Base-by-base conservation (phyloP, 2,113 vertebrate species). In the Varanus komodoensis region DNA sequence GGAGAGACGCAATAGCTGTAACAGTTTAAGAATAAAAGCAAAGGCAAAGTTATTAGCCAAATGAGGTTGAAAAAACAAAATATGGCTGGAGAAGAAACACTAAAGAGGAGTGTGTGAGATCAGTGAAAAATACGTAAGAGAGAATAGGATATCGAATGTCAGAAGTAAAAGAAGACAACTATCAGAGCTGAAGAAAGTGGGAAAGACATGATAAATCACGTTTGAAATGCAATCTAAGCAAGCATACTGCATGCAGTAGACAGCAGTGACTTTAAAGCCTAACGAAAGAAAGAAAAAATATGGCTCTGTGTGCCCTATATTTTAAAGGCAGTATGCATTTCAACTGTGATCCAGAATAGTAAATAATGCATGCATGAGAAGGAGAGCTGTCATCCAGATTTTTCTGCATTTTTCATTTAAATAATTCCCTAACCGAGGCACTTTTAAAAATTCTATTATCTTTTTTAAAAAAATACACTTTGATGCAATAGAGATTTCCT, bases 141-240 rank as follows among this genome's bases (percentile, higher is more conserved):
- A 12, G 61, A 17, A 52, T 7, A 64, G 89, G 25, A 29, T 38
- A 50, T 64, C 68, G 77, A 84, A 90, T 69, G 64, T 27, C 83
- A 44, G 57, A 87, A 75, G 34, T 57, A 25, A 77, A 23, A 77
- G 23, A 61, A 77, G 38, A 8, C 25, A 57, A 61, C 23, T 44
- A 77, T 77, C 23, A 38, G 52, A 15, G 25, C 6, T 29, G 4
- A 25, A 54, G 69, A 29, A 23, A 44, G 3, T 87, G 52, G 54
- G 25, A 87, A 61, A 87, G 52, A 75, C 57, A 69, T 79, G 80
- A 64, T 19, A 52, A 67, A 48, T 0, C 74, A 6, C 29, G 9
- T 85, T 77, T 88, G 73, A 93, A 57, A 38, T 89, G 68, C 48
- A 82, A 3, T 73, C 89, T 57, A 92, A 87, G 93, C 90, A 94